Evolutionary conservation across 2,797 vertebrate species (phyloP), one percentile per base, ranked within the genome.

Genomic region (Brotula barbata): DNA sequence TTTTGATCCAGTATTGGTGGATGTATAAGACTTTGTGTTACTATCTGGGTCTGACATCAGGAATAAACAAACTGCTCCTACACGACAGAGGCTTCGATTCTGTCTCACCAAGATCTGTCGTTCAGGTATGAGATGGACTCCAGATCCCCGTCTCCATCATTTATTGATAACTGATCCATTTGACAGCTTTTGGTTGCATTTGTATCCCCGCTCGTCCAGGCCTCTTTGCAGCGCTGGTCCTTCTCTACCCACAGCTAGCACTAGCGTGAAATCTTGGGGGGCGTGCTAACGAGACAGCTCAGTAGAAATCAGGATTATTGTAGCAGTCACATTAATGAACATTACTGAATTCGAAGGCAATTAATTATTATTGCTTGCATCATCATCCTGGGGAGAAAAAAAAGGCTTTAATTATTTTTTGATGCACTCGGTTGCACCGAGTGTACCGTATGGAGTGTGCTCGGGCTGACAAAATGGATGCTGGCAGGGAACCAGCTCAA

Each of bases 281-380:
- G 73, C 46, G 21, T 70, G 70, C 83, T 68, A 71, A 59, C 37
- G 6, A 74, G 58, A 82, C 78, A 72, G 63, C 66, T 77, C 54
- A 58, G 65, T 66, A 43, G 64, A 79, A 82, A 79, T 71, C 69
- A 82, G 79, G 79, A 85, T 83, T 73, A 80, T 82, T 82, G 82
- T 80, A 69, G 75, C 55, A 76, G 67, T 77, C 76, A 83, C 73
- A 79, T 85, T 85, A 86, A 88, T 84, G 82, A 85, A 86, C 78
- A 80, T 72, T 80, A 73, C 78, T 76, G 78, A 81, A 82, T 81
- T 79, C 79, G 72, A 75, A 82, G 71, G 80, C 78, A 84, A 88
- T 90, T 86, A 87, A n/a, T n/a, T n/a, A 88, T 89, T 88, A 85
- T 69, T 82, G 84, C 86, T 84, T 84, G 65, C 84, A 88, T 89